phyloP scores from a whole-genome alignment of 1,140 invertebrate genomes.

The Aporrectodea caliginosa region DNA sequence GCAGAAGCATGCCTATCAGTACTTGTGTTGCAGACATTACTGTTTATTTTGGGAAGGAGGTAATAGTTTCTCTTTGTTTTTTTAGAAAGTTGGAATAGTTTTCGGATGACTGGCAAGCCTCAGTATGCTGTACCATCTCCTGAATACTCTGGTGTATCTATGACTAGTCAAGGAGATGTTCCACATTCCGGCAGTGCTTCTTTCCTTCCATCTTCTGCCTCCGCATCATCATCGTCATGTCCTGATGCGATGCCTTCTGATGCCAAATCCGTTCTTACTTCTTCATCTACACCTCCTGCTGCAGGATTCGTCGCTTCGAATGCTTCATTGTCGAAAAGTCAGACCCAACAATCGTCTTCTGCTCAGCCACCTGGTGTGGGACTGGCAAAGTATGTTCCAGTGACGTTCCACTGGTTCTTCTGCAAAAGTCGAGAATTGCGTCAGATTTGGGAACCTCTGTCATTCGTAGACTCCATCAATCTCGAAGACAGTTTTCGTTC shows the following conservation, averaged over 20 bases:
- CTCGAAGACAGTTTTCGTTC: slow-evolving; percentile 71
- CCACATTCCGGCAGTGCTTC: neutral
- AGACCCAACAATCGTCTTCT: neutral
- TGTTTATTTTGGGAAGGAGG: no score
- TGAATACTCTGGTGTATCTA: neutral
- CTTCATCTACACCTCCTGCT: neutral
- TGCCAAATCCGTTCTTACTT: neutral
- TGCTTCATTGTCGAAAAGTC: neutral
- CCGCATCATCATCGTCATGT: neutral
- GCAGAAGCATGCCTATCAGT: no score
- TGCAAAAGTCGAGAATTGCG: slow-evolving; percentile 68
- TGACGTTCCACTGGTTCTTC: slow-evolving; percentile 86
- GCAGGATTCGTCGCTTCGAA: no score
- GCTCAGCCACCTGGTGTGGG: neutral
- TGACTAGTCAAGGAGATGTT: neutral
- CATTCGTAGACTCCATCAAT: slow-evolving; percentile 71
- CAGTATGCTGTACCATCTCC: neutral
- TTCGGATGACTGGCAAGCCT: neutral
- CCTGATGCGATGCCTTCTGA: no score
- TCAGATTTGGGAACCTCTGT: slow-evolving; percentile 78
- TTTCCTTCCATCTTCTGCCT: neutral
- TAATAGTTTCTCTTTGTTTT: neutral
- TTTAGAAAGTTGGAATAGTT: neutral
- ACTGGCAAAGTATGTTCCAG: slow-evolving; percentile 61
- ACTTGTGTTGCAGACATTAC: no score